Percentiles rank a stretch among this genome's conserved stretches.
Conservation (phyloP, 2,113 vertebrate genomes). For the Cettia cetti region DNA sequence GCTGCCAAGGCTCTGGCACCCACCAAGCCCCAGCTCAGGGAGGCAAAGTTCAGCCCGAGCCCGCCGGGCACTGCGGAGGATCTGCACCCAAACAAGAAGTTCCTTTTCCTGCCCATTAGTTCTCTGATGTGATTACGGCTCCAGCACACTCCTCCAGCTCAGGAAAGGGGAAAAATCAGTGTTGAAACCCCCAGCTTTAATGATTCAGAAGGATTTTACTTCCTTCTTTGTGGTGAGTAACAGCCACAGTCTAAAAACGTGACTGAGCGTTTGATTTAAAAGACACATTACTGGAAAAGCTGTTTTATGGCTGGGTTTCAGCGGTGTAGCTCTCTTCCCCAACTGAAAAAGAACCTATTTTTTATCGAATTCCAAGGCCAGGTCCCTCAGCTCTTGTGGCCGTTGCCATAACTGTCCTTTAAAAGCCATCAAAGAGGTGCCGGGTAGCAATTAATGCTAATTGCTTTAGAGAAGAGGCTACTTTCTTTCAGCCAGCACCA, state of each 20-base stretch:
- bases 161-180: not conserved
- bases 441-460: slow-evolving; percentile 37
- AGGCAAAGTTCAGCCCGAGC: not conserved
- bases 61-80: rapidly evolving
- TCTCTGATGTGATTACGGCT: not conserved
- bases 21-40: rapidly evolving
- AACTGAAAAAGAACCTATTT: not conserved
- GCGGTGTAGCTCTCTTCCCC: rapidly evolving
- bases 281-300: rapidly evolving
- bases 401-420: not conserved
- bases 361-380: not conserved
- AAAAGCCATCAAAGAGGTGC: not conserved
- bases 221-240: not conserved
- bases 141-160: not conserved
- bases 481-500: not conserved
- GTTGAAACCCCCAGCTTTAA: not conserved
- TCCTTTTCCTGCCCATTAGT: not conserved
- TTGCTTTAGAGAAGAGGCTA: slow-evolving; percentile 6
- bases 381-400: not conserved
- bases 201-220: not conserved
- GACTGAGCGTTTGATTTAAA: rapidly evolving
- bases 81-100: not conserved
- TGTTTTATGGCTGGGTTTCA: not conserved
- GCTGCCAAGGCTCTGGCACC: not conserved
- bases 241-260: not conserved